A percentile compares a stretch with the other conserved stretches of the same genome.
These are phyloP conservation scores for Rallus limicola DNA, from an alignment of 2,113 vertebrate genomes.

Conservation along the genomic window DNA sequence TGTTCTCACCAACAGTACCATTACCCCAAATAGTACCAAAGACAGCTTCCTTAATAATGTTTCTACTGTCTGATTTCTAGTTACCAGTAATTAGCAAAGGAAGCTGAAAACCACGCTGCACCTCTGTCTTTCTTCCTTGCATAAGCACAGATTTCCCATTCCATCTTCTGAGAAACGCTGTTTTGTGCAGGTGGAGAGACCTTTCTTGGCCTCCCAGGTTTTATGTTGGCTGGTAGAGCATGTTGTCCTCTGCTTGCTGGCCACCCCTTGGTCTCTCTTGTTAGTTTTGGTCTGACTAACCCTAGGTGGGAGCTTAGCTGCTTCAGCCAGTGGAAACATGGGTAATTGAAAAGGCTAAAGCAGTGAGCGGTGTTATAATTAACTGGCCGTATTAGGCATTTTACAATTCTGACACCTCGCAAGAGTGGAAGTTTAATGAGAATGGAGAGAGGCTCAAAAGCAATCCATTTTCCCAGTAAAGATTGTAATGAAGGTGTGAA, in stretches of 20 bases:
- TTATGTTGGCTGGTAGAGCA: fast-evolving
- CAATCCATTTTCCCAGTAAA: conserved; percentile 66
- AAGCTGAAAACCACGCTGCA: neutral
- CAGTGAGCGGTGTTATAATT: conserved; percentile 52
- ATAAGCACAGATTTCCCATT: neutral
- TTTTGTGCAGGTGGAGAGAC: neutral
- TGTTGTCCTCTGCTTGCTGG: neutral
- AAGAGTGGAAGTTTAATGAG: conserved; percentile 68
- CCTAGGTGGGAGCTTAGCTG: neutral
- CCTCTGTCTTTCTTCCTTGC: neutral
- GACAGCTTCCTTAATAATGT: neutral
- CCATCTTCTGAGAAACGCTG: neutral
- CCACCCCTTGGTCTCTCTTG: neutral
- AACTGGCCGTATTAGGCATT: conserved; percentile 66
- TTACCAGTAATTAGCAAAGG: neutral
- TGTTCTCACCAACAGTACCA: neutral
- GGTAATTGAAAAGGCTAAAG: conserved; percentile 63
- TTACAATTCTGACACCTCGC: conserved; percentile 57
- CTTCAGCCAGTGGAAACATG: neutral
- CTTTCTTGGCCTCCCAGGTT: neutral
- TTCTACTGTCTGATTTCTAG: neutral
- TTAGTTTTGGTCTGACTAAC: neutral
- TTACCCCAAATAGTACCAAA: neutral
- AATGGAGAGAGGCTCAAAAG: conserved; percentile 54
- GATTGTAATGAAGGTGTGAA: conserved; percentile 63